A percentile compares a stretch with the other conserved stretches of the same genome.
Conservation (phyloP, 1,140 invertebrate species). For the Dendrolimus punctatus region DNA sequence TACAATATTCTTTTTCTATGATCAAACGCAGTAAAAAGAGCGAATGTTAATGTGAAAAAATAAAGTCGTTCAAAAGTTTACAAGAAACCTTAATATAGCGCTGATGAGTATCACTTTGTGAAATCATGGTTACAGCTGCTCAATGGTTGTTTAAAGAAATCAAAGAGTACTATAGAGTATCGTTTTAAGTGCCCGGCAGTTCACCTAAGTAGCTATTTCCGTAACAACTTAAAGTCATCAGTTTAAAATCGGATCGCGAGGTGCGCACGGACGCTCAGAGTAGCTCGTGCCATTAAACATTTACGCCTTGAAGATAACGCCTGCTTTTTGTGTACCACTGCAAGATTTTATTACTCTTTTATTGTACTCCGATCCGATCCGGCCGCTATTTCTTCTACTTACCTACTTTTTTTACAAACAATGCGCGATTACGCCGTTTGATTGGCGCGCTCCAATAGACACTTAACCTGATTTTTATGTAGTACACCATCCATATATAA, state of each 20-base stretch:
- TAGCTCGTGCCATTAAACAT: conserved; percentile 58
- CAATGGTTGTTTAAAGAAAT: conserved; percentile 8
- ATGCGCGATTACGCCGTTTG: conserved; percentile 34
- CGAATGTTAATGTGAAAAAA: no score
- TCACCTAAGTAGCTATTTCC: conserved; percentile 57
- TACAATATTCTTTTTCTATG: no score
- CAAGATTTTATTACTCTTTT: conserved; percentile 56
- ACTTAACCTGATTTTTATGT: conserved; percentile 17
- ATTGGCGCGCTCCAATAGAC: conserved; percentile 26
- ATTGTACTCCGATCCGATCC: conserved; percentile 53
- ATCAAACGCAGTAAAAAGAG: no score
- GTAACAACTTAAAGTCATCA: conserved; percentile 55
- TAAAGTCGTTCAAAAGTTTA: no score
- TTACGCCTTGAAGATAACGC: conserved; percentile 57
- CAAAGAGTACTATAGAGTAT: conserved; percentile 18
- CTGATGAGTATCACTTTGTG: no score
- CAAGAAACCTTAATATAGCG: no score
- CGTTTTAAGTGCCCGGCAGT: conserved; percentile 44
- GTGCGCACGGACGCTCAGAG: conserved; percentile 36
- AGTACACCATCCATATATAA: conserved; percentile 3
- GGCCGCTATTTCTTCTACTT: conserved; percentile 26
- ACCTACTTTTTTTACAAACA: conserved; percentile 49
- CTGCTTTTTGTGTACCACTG: conserved; percentile 53
- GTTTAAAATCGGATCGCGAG: conserved; percentile 61
- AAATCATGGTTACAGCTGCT: neutral